Evolutionary conservation across 2,888 invertebrate species (phyloP).

Genomic region (Sycophila texana): DNA sequence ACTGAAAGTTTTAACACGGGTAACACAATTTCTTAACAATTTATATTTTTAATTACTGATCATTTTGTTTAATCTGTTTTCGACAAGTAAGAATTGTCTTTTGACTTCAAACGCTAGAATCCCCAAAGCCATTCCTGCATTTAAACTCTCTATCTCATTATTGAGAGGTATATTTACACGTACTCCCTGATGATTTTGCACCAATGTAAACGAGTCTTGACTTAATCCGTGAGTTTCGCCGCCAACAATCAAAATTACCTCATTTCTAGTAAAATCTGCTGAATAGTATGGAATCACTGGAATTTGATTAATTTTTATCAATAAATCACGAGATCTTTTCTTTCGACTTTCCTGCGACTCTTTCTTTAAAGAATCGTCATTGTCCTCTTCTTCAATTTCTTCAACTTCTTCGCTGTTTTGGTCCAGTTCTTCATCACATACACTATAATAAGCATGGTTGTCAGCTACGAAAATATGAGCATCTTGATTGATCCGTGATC

Average conservation of each 20-base stretch:
- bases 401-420: constrained; percentile 30
- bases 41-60: not conserved
- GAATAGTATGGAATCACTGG: constrained; percentile 82
- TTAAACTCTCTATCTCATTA: constrained; percentile 88
- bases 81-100: constrained; percentile 78
- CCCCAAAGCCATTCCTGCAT: constrained; percentile 88
- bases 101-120: constrained; percentile 90
- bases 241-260: constrained; percentile 85
- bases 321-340: not conserved
- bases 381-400: constrained; percentile 12
- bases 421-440: constrained; percentile 6
- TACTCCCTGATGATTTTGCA: constrained; percentile 78
- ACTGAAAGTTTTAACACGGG: constrained; percentile 14
- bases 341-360: not conserved
- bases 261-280: constrained; percentile 77
- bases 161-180: constrained; percentile 88
- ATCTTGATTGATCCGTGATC: constrained; percentile 75
- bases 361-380: not conserved
- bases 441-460: constrained; percentile 75
- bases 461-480: constrained; percentile 83
- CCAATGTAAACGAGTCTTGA: constrained; percentile 82
- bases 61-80: constrained; percentile 18
- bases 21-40: constrained; percentile 18
- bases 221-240: constrained; percentile 95
- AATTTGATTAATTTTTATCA: constrained; percentile 66